phyloP scores from a whole-genome alignment of 2,113 vertebrate species.

The Leptosomus discolor region DNA sequence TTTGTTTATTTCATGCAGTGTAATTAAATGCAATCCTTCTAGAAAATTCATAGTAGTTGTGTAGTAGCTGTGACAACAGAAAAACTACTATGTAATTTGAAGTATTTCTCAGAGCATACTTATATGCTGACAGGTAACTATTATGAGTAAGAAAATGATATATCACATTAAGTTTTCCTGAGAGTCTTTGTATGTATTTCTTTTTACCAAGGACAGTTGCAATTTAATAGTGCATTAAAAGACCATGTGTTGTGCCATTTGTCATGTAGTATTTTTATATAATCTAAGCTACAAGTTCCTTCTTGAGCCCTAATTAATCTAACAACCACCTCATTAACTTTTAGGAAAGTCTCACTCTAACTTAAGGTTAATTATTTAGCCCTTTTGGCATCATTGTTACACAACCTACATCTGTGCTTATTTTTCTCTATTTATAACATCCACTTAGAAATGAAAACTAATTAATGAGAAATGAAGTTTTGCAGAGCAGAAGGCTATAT shows the following conservation, averaged over 20 bases:
- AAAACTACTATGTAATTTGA: slow-evolving; percentile 42
- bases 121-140: slow-evolving; percentile 71
- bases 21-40: neutral
- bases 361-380: slow-evolving; percentile 85
- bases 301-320: slow-evolving; percentile 86
- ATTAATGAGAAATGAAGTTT: neutral
- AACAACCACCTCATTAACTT: slow-evolving; percentile 86
- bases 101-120: slow-evolving; percentile 52
- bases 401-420: neutral
- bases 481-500: neutral
- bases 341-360: slow-evolving; percentile 74
- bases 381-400: neutral
- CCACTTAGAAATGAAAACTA: neutral
- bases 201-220: slow-evolving; percentile 78
- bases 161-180: slow-evolving; percentile 78
- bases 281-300: slow-evolving; percentile 71
- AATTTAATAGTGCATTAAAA: slow-evolving; percentile 91
- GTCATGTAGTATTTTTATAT: slow-evolving; percentile 83
- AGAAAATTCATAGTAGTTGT: neutral
- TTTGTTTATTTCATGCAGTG: neutral
- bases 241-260: slow-evolving; percentile 85
- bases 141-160: slow-evolving; percentile 83
- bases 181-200: slow-evolving; percentile 82
- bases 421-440: slow-evolving; percentile 11
- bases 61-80: neutral